phyloP scores from a whole-genome alignment of 1,140 invertebrate species.

The Eubasilissa regina region DNA sequence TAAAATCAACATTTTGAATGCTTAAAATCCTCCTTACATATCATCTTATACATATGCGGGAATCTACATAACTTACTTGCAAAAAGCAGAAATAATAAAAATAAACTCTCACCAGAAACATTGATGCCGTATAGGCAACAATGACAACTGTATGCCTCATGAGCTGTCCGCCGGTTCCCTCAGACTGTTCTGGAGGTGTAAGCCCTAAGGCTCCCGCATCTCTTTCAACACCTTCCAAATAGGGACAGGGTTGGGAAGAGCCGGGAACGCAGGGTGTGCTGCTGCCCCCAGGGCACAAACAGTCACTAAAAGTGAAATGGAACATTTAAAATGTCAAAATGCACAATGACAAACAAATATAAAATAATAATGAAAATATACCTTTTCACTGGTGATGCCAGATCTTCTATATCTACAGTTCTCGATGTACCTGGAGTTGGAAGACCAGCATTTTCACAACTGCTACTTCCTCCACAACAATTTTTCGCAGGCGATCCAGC shows the following conservation, averaged over 20 bases:
- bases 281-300: conserved; percentile 64
- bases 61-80: neutral
- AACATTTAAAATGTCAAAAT: neutral
- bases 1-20: no score
- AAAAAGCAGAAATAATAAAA: neutral
- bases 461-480: conserved; percentile 65
- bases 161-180: conserved; percentile 75
- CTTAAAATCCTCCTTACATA: no score
- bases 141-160: conserved; percentile 88
- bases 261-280: conserved; percentile 60
- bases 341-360: neutral
- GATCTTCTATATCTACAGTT: conserved; percentile 81
- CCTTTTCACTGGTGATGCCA: conserved; percentile 68
- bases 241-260: conserved; percentile 62
- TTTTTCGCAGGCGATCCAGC: conserved; percentile 65
- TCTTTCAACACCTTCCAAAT: conserved; percentile 64
- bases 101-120: conserved; percentile 84
- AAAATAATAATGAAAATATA: conserved; percentile 40
- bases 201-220: conserved; percentile 65
- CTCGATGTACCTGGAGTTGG: conserved; percentile 47
- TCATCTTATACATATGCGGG: no score
- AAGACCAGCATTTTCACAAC: conserved; percentile 63
- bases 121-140: conserved; percentile 85
- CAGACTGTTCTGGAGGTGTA: conserved; percentile 65
- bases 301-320: conserved; percentile 60